Conservation (phyloP, 2,888 invertebrate species). For the Synergus laeviventris region DNA sequence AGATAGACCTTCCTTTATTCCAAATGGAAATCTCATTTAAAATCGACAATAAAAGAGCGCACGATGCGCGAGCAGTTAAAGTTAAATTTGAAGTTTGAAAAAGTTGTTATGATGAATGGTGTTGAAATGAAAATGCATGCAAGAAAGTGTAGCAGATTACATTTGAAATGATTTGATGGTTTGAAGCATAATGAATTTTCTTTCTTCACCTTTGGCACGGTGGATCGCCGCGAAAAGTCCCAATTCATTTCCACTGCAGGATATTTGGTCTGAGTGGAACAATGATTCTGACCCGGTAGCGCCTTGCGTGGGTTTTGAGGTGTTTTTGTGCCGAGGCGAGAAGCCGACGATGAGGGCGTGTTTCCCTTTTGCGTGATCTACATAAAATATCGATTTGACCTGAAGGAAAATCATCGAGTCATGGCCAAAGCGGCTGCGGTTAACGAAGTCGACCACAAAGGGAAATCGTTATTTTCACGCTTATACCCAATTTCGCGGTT, state of each 20-base stretch:
- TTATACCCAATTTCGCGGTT: constrained; percentile 68
- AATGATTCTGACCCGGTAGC: constrained; percentile 40
- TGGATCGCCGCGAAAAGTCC: constrained; percentile 26
- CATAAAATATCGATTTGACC: constrained; percentile 46
- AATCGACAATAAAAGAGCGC: not conserved
- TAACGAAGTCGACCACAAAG: constrained; percentile 61
- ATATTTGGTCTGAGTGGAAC: constrained; percentile 25
- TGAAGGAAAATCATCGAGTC: constrained; percentile 46
- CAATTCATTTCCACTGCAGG: constrained; percentile 18
- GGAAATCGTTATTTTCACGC: constrained; percentile 73
- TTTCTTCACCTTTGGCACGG: constrained; percentile 1
- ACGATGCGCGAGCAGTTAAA: not conserved
- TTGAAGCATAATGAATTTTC: constrained; percentile 47
- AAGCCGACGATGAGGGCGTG: constrained; percentile 45
- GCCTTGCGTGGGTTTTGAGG: constrained; percentile 6
- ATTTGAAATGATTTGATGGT: constrained; percentile 9
- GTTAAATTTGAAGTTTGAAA: not conserved
- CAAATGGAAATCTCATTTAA: not conserved
- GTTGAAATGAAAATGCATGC: not conserved
- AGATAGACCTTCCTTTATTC: not conserved
- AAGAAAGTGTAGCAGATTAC: not conserved
- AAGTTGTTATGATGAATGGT: constrained; percentile 8
- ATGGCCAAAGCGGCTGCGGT: constrained; percentile 33
- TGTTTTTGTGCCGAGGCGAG: constrained; percentile 42
- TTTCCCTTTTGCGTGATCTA: constrained; percentile 47